These are phyloP conservation scores for Xylocampa areola DNA, from an alignment of 2,888 invertebrate genomes.

Conservation along the genomic window DNA sequence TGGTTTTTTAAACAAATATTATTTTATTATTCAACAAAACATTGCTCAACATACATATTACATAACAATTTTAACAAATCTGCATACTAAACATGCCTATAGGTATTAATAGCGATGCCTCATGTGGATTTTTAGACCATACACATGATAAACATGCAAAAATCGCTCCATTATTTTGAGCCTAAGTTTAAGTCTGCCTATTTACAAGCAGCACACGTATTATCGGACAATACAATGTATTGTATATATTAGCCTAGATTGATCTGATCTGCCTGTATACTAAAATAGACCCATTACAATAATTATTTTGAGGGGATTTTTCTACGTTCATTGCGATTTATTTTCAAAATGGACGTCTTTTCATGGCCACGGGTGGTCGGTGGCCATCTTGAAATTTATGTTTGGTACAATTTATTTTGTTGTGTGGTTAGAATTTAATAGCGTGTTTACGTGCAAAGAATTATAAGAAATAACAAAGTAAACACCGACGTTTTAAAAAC, in stretches of 20 bases:
- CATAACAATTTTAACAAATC: background rate
- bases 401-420: slow-evolving; percentile 4
- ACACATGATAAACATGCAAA: slow-evolving; percentile 4
- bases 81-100: slow-evolving; percentile 9
- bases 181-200: background rate
- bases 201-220: slow-evolving; percentile 31
- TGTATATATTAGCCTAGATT: slow-evolving; percentile 41
- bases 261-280: slow-evolving; percentile 20
- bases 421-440: slow-evolving; percentile 5
- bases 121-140: slow-evolving; percentile 22
- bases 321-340: slow-evolving; percentile 6
- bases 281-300: slow-evolving; percentile 20
- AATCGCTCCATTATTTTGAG: slow-evolving; percentile 28
- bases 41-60: background rate
- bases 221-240: slow-evolving; percentile 35
- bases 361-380: slow-evolving; percentile 35
- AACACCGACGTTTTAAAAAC: too few relatives aligned
- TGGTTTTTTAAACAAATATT: background rate
- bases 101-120: slow-evolving; percentile 9
- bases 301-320: slow-evolving; percentile 24
- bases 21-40: background rate
- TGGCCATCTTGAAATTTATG: slow-evolving; percentile 7
- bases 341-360: slow-evolving; percentile 4
- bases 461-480: background rate
- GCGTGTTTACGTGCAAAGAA: slow-evolving; percentile 13